phyloP scores from a whole-genome alignment of 2,888 invertebrate species.

The Tipula lateralis region DNA sequence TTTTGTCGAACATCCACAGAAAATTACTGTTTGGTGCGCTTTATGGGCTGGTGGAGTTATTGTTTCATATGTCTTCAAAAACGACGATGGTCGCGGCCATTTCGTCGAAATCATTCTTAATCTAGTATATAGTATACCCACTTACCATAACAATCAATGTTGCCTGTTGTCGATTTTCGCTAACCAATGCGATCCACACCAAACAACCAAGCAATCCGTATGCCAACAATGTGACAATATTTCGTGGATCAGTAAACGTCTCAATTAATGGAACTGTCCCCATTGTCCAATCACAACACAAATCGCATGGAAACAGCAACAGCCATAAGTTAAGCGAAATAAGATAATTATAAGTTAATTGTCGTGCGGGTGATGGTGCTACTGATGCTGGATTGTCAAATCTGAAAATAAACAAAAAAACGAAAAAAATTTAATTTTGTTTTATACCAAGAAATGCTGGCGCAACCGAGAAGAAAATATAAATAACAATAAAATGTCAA shows the following conservation, averaged over 20 bases:
- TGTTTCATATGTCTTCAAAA: too few species aligned
- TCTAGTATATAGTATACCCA: too few species aligned
- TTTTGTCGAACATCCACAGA: too few species aligned
- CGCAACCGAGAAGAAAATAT: background rate
- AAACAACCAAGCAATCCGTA: conserved; percentile 60
- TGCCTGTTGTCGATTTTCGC: conserved; percentile 59
- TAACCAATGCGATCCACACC: conserved; percentile 52
- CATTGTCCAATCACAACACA: conserved; percentile 99
- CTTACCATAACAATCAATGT: conserved; percentile 64
- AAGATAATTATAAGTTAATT: conserved; percentile 89
- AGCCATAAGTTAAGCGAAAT: conserved; percentile 88
- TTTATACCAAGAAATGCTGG: background rate
- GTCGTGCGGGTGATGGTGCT: conserved; percentile 73
- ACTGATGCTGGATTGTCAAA: conserved; percentile 98
- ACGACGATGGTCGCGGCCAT: too few species aligned
- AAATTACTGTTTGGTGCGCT: too few species aligned
- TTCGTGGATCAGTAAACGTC: conserved; percentile 72
- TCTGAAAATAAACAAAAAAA: too few species aligned
- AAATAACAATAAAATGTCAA: conserved; percentile 19
- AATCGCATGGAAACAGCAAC: conserved; percentile 77
- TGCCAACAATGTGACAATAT: conserved; percentile 69
- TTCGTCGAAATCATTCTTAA: too few species aligned
- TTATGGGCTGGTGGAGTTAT: too few species aligned
- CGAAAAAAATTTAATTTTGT: too few species aligned
- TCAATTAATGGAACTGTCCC: conserved; percentile 84